Percentiles rank a stretch among this genome's conserved stretches.
Conservation (phyloP, 2,797 vertebrate genomes). For the Siniperca scherzeri region DNA sequence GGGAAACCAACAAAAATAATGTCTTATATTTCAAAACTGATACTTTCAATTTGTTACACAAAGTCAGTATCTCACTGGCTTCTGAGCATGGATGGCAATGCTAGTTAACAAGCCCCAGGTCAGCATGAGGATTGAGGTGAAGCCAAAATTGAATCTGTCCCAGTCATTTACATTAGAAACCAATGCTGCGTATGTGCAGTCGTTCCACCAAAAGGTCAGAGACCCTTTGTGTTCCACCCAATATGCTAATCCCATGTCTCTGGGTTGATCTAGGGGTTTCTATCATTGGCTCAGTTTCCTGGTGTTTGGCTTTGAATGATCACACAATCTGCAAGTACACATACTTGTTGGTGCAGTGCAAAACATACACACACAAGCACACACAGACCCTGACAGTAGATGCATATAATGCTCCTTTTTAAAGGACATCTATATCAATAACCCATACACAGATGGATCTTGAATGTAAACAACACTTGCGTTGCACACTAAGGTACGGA, state of each 20-base stretch:
- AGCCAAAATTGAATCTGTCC: slow-evolving; percentile 46
- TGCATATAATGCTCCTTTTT: slow-evolving; percentile 21
- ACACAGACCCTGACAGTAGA: background rate
- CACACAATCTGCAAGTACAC: slow-evolving; percentile 20
- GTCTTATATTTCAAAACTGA: slow-evolving; percentile 6
- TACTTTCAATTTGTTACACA: background rate
- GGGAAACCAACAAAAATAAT: background rate
- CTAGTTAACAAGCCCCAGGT: slow-evolving; percentile 35
- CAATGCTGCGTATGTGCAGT: slow-evolving; percentile 35
- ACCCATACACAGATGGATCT: slow-evolving; percentile 37
- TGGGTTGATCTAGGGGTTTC: slow-evolving; percentile 16
- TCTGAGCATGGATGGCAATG: slow-evolving; percentile 17
- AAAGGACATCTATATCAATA: slow-evolving; percentile 33
- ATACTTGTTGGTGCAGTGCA: slow-evolving; percentile 17
- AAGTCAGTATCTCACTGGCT: slow-evolving; percentile 13
- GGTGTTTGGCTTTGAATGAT: slow-evolving; percentile 45
- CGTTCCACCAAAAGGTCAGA: slow-evolving; percentile 50
- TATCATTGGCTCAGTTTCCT: slow-evolving; percentile 38
- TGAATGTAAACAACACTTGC: slow-evolving; percentile 33
- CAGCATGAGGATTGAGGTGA: slow-evolving; percentile 38
- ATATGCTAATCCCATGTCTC: slow-evolving; percentile 41
- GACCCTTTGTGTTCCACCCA: slow-evolving; percentile 49
- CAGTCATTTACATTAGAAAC: slow-evolving; percentile 54
- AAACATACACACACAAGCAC: slow-evolving; percentile 7
- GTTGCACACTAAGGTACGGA: slow-evolving; percentile 17